Percentiles rank a stretch among this genome's conserved stretches.
These are phyloP conservation scores for Falco biarmicus DNA, from an alignment of 2,797 vertebrate species.

Conservation along the genomic window DNA sequence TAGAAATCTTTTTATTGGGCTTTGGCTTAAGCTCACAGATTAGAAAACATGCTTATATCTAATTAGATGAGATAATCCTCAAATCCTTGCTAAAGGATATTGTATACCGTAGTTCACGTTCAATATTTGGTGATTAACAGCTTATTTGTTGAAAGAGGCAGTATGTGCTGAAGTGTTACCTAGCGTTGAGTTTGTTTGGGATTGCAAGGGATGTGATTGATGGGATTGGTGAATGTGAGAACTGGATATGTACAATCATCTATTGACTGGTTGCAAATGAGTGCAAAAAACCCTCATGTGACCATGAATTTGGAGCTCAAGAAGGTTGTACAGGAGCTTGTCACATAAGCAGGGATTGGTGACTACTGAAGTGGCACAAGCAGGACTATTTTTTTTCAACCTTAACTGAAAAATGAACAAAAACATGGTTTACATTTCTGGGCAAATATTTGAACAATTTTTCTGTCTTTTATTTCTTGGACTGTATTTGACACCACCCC, in stretches of 20 bases:
- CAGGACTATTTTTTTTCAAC: background rate
- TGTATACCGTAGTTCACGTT: background rate
- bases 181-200: background rate
- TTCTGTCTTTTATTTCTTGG: background rate
- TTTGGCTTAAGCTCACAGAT: conserved; percentile 45
- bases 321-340: background rate
- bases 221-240: background rate
- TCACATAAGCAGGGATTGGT: background rate
- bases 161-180: background rate
- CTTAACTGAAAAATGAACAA: background rate
- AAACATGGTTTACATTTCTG: background rate
- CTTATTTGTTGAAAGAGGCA: conserved; percentile 29
- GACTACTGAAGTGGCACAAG: background rate
- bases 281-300: background rate
- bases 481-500: background rate
- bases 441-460: background rate
- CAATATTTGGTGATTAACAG: conserved; percentile 15
- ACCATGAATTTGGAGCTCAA: background rate
- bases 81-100: conserved; percentile 55
- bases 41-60: conserved; percentile 56
- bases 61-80: conserved; percentile 68
- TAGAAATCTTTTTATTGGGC: conserved; percentile 54
- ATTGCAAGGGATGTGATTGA: background rate
- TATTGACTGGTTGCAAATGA: background rate
- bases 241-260: background rate